A percentile compares a stretch with the other conserved stretches of the same genome.
phyloP scores from a whole-genome alignment of 2,113 vertebrate species.

The Amazona vittata region DNA sequence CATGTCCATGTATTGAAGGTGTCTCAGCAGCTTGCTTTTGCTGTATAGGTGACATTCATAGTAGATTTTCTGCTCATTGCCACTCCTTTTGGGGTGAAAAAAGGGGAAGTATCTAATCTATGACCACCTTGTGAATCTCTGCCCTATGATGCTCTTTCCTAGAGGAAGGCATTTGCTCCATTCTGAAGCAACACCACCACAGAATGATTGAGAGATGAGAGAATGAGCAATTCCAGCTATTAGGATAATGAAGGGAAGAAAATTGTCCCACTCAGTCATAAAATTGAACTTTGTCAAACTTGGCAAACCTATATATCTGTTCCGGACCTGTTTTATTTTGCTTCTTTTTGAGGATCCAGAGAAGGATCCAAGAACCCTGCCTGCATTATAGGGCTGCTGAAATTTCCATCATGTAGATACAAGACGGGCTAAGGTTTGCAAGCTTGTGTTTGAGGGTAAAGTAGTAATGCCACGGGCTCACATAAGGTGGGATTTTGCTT shows the following conservation, averaged over 20 bases:
- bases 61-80: background rate
- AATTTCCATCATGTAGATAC: background rate
- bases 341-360: background rate
- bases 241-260: background rate
- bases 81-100: background rate
- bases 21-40: background rate
- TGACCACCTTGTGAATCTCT: background rate
- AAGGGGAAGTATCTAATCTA: background rate
- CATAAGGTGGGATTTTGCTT: background rate
- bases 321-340: background rate
- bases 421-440: background rate
- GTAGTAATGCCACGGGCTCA: background rate
- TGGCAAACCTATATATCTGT: background rate
- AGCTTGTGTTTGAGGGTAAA: background rate
- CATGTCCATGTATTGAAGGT: background rate
- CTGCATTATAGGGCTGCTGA: background rate
- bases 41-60: background rate
- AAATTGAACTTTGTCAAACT: background rate
- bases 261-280: background rate
- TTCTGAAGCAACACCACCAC: background rate
- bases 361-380: background rate
- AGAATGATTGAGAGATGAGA: background rate
- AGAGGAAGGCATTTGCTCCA: background rate
- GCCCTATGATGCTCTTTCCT: background rate
- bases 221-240: background rate